A percentile compares a stretch with the other conserved stretches of the same genome.
These are phyloP conservation scores for Vanessa atalanta DNA, from an alignment of 1,140 invertebrate species.

Conservation along the genomic window DNA sequence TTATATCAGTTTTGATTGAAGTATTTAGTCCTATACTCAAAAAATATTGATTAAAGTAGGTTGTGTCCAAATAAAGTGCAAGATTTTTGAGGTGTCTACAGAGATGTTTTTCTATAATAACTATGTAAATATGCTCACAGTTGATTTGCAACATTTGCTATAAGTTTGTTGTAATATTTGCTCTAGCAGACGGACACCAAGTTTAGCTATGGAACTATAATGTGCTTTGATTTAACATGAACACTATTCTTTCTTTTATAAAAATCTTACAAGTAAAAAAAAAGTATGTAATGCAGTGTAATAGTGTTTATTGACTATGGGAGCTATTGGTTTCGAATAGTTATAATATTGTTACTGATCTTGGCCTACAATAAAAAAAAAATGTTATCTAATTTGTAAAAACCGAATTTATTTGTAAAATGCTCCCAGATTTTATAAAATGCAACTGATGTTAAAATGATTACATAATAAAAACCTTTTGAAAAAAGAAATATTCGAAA, in stretches of 20 bases:
- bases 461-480: slow-evolving; percentile 20
- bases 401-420: slow-evolving; percentile 25
- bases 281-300: neutral
- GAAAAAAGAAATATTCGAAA: slow-evolving; percentile 53
- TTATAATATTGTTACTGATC: slow-evolving; percentile 13
- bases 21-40: neutral
- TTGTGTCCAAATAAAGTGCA: slow-evolving; percentile 7
- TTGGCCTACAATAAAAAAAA: slow-evolving; percentile 18
- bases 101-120: neutral
- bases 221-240: slow-evolving; percentile 11
- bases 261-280: neutral
- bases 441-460: slow-evolving; percentile 22
- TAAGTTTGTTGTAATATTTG: neutral
- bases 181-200: neutral
- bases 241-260: neutral
- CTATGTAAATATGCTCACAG: slow-evolving; percentile 2
- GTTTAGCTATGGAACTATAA: slow-evolving; percentile 9
- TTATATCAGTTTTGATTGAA: slow-evolving; percentile 2
- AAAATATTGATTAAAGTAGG: neutral
- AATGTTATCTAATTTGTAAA: slow-evolving; percentile 17
- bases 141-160: neutral
- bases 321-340: slow-evolving; percentile 3
- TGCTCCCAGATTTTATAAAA: slow-evolving; percentile 20
- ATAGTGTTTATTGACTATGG: neutral
- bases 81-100: slow-evolving; percentile 4